Conservation (phyloP, 2,113 vertebrate species). For the Uria aalge region DNA sequence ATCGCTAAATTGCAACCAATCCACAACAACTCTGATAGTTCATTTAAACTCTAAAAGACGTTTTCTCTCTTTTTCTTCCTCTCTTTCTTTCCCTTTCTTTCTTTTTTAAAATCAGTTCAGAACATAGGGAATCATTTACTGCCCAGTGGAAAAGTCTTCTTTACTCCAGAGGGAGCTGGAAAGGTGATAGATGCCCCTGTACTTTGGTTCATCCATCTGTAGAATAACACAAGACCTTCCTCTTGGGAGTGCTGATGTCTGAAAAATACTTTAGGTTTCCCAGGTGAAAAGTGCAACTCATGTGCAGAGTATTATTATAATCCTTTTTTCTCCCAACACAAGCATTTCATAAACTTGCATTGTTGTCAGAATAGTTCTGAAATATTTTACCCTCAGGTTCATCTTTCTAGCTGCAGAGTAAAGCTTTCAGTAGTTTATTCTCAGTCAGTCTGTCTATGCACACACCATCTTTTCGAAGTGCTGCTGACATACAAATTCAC, state of each 20-base stretch:
- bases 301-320: conserved; percentile 61
- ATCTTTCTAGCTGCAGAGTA: conserved; percentile 32
- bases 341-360: conserved; percentile 60
- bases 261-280: conserved; percentile 63
- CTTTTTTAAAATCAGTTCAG: not conserved
- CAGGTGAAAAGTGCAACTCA: conserved; percentile 61
- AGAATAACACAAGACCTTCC: conserved; percentile 57
- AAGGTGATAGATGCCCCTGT: conserved; percentile 36
- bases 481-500: conserved; percentile 63
- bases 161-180: not conserved
- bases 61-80: not conserved
- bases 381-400: conserved; percentile 64
- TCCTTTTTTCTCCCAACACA: conserved; percentile 64
- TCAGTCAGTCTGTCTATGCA: conserved; percentile 24
- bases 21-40: not conserved
- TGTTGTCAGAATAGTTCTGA: conserved; percentile 61
- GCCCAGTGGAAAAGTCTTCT: conserved; percentile 7
- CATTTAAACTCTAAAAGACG: not conserved
- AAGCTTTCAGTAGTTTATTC: conserved; percentile 51
- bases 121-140: conserved; percentile 3
- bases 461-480: conserved; percentile 1
- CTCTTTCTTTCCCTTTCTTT: not conserved
- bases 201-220: conserved; percentile 56
- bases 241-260: conserved; percentile 56
- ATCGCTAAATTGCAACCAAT: not conserved